Base-by-base conservation (phyloP, 2,113 vertebrate genomes). In the Piliocolobus tephrosceles region DNA sequence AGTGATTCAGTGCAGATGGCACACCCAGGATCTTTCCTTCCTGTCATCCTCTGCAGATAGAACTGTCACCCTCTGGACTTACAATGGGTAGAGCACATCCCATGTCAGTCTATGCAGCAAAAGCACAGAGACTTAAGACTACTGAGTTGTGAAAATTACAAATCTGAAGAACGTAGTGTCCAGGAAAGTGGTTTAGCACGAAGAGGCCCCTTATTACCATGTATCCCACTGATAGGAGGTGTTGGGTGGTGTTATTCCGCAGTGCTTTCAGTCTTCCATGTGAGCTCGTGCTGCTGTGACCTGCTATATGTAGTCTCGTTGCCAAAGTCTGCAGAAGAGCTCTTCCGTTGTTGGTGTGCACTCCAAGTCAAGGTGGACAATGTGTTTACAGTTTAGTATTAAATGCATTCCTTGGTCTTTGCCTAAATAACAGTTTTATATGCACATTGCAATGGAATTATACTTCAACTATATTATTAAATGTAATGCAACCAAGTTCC, bases 1-100 rank as follows among this genome's bases (percentile, higher is more conserved):
- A 98, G 99, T 99, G 98, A 99, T 99, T 98, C 99, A 99, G 90
- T 99, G 99, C 96, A 98, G 99, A 25, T 99, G 99, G 99, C 99
- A 99, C 87, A 99, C 99, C 0, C 99, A 99, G 55, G 99, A 99
- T 85, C 99, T 98, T 80, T 99, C 99, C 97, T 99, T 99, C 99
- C 98, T 99, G 94, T 99, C 99, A 0, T 99, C 99, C 2, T 99
- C 99, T 66, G 99, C 99, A 45, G 99, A 99, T 98, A 99, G 99
- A 94, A 99, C 99, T 94, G 99, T 99, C 38, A 99, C 99, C 50
- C 99, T 99, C 50, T 99, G 99, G 99, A 99, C 99, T 27, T 99
- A 99, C 76, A 99, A 98, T 5, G 98, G 98, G 58, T 99, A 99
- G 98, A 95, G 58, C 20, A 81, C 96, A 95, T 78, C 72, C 91